Base-by-base conservation (phyloP, 2,113 vertebrate species). In the Hiodon alosoides region DNA sequence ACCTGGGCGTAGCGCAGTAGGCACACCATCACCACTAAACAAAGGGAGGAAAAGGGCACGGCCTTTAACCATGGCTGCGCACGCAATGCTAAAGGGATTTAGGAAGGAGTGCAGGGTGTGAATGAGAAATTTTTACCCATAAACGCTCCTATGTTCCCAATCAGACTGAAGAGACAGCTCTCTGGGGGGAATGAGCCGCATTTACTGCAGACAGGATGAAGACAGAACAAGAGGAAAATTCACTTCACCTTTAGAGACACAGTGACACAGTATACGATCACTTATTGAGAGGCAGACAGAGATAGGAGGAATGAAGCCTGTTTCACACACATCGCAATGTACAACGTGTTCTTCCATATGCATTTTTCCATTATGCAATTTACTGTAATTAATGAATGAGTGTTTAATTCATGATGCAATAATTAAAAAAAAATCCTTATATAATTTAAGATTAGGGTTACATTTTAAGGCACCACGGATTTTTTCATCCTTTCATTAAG, bases 121-220 rank as follows among this genome's bases (percentile, higher is more conserved):
- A 31, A 31, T 31, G 16, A 76, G 0, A 59, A 61, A 46, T 7
- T 81, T 93, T 92, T 83, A 97, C 95, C 95, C 94, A 95, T 95
- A 86, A 97, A 95, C 77, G 95, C 94, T 83, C 95, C 95, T 53
- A 95, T 80, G 68, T 97, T 97, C 69, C 94, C 94, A 62, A 97
- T 94, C 80, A 97, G 90, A 82, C 95, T 97, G 91, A 97, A 96
- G 82, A 97, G 88, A 77, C 95, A 97, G 86, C 95, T 97, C 85
- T 97, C 95, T 3, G 95, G 95, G 78, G 95, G 95, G 77, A 84
- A 95, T 3, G 93, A 94, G 72, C 95, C 95, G 76, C 95, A 97
- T 86, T 95, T 97, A 90, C 95, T 97, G 86, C 4, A 80, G 50
- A 54, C 62, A 50, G 72, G 48, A 73, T 9, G 74, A 55, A 65